A percentile compares a stretch with the other conserved stretches of the same genome.
Evolutionary conservation across 2,113 vertebrate genomes (phyloP).

Genomic region (Platysternon megacephalum): DNA sequence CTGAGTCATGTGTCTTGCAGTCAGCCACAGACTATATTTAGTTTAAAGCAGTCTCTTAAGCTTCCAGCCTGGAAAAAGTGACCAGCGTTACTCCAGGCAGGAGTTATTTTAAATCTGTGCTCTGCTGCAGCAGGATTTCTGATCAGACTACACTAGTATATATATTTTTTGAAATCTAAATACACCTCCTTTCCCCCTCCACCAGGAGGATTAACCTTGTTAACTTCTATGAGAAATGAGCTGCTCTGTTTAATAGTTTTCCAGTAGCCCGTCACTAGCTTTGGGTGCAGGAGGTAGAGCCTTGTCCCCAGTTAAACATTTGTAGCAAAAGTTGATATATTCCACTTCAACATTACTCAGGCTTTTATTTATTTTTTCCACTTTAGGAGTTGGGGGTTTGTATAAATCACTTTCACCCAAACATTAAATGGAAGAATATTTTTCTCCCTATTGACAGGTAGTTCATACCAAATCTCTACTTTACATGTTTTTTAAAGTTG

Average conservation of each 20-base stretch:
- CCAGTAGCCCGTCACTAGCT: neutral
- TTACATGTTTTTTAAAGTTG: neutral
- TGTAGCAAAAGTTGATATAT: neutral
- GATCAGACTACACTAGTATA: neutral
- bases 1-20: slow-evolving; percentile 64
- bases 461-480: neutral
- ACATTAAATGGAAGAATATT: neutral
- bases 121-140: neutral
- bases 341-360: neutral
- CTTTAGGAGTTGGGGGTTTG: neutral
- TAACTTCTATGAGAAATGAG: neutral
- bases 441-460: neutral
- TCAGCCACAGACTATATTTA: slow-evolving; percentile 81
- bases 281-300: neutral
- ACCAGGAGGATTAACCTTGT: neutral
- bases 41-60: slow-evolving; percentile 62
- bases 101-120: slow-evolving; percentile 31
- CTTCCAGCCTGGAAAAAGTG: slow-evolving; percentile 78
- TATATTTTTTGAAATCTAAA: neutral
- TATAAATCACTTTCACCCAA: neutral
- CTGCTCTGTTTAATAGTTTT: neutral
- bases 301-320: neutral
- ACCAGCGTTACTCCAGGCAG: slow-evolving; percentile 45
- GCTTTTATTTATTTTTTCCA: neutral
- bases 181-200: neutral